Evolutionary conservation across 2,888 invertebrate genomes (phyloP).

Genomic region (Yponomeuta sedellus): DNA sequence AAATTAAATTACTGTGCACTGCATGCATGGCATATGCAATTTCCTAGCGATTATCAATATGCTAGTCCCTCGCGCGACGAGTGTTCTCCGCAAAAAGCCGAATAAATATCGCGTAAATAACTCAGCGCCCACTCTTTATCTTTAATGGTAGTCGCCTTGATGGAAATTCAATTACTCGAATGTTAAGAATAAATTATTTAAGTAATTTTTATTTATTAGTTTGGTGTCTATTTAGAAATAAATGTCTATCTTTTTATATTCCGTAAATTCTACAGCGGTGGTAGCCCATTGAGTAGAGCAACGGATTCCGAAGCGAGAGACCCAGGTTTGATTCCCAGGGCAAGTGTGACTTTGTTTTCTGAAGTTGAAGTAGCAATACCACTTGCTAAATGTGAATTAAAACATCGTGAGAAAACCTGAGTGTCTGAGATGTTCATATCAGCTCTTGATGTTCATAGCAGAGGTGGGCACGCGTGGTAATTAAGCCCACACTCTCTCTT

Average conservation of each 20-base stretch:
- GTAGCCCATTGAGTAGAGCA: no score
- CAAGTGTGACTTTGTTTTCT: no score
- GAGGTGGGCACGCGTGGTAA: no score
- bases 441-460: no score
- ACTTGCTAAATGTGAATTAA: no score
- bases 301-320: no score
- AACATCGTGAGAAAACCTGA: no score
- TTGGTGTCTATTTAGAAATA: not conserved
- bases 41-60: constrained; percentile 11
- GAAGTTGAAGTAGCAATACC: no score
- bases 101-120: constrained; percentile 47
- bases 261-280: no score
- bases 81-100: constrained; percentile 39
- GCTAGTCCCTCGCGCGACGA: constrained; percentile 10
- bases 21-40: constrained; percentile 4
- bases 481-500: no score
- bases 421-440: no score
- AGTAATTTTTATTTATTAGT: not conserved
- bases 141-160: not conserved
- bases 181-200: not conserved
- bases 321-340: no score
- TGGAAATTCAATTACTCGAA: constrained; percentile 15
- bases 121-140: constrained; percentile 21
- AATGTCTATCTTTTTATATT: not conserved
- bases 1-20: constrained; percentile 9